Conservation (phyloP, 2,888 invertebrate genomes). For the Galeruca laticollis region DNA sequence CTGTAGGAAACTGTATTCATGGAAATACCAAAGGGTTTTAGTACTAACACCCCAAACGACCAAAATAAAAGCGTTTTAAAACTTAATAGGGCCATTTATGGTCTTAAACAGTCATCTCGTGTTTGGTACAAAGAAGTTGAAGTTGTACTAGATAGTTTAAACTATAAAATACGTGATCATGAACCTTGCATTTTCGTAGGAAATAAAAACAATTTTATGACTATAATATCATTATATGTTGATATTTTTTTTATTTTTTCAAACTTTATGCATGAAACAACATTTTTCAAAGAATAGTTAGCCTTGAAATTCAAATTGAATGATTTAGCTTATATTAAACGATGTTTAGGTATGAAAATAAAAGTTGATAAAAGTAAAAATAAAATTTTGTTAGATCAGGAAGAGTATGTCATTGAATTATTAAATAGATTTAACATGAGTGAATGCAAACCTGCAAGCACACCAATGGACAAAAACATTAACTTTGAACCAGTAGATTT, state of each 20-base stretch:
- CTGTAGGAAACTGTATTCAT: too few relatives aligned
- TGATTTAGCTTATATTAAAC: conserved; percentile 33
- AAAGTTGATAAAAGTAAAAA: conserved; percentile 28
- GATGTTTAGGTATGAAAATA: conserved; percentile 45
- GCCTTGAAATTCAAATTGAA: conserved; percentile 31
- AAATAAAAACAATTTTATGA: not conserved
- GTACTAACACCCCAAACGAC: too few relatives aligned
- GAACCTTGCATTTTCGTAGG: not conserved
- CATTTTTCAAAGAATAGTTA: conserved; percentile 38
- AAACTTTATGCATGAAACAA: conserved; percentile 34
- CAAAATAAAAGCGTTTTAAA: too few relatives aligned
- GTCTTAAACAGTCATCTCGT: too few relatives aligned
- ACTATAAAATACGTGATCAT: not conserved
- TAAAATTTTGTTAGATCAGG: conserved; percentile 40
- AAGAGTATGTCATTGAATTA: conserved; percentile 40
- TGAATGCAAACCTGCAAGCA: conserved; percentile 29
- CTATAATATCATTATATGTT: not conserved
- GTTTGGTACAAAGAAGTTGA: too few relatives aligned
- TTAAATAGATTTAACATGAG: conserved; percentile 32
- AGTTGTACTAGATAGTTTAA: too few relatives aligned
- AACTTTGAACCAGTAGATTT: not conserved
- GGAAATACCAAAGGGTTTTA: too few relatives aligned
- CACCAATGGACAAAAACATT: conserved; percentile 36
- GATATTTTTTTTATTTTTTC: conserved; percentile 47
- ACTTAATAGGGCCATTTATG: too few relatives aligned